Percentiles rank a stretch among this genome's conserved stretches.
Evolutionary conservation across 2,888 invertebrate genomes (phyloP).

Genomic region (Melieria omissa): DNA sequence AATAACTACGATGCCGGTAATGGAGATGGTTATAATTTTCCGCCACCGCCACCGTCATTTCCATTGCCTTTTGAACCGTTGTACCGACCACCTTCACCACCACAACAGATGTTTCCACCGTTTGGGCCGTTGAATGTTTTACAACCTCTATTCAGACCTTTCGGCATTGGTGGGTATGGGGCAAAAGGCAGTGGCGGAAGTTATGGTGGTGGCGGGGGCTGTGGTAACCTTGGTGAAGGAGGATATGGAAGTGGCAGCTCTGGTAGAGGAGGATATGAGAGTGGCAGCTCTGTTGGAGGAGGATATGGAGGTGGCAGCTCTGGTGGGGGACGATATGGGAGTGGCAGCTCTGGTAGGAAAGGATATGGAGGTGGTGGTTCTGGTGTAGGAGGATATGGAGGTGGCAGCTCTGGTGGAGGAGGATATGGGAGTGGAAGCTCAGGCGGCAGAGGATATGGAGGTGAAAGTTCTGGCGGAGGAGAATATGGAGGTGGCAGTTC

Average conservation of each 20-base stretch:
- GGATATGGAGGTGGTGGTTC: neutral
- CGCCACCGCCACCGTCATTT: neutral
- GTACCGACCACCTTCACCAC: neutral
- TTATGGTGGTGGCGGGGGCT: neutral
- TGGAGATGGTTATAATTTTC: constrained; percentile 5
- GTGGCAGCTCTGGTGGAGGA: too few species aligned
- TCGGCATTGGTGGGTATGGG: constrained; percentile 21
- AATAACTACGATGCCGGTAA: constrained; percentile 14
- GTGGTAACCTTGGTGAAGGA: neutral
- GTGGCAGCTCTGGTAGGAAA: neutral
- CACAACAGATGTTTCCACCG: constrained; percentile 18
- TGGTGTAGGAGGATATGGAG: neutral
- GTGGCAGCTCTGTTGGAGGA: neutral
- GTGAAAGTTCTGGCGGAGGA: too few species aligned
- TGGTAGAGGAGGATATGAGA: neutral
- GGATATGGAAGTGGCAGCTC: neutral
- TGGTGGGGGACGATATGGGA: neutral
- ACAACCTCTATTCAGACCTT: constrained; percentile 4
- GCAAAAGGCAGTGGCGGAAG: neutral
- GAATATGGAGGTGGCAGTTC: constrained; percentile 1
- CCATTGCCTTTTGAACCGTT: too few species aligned
- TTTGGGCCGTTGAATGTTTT: constrained; percentile 26
- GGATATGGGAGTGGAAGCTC: too few species aligned
- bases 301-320: neutral
- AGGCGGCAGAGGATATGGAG: too few species aligned